Conservation (phyloP, 1,140 invertebrate genomes). For the Harpegnathos saltator region DNA sequence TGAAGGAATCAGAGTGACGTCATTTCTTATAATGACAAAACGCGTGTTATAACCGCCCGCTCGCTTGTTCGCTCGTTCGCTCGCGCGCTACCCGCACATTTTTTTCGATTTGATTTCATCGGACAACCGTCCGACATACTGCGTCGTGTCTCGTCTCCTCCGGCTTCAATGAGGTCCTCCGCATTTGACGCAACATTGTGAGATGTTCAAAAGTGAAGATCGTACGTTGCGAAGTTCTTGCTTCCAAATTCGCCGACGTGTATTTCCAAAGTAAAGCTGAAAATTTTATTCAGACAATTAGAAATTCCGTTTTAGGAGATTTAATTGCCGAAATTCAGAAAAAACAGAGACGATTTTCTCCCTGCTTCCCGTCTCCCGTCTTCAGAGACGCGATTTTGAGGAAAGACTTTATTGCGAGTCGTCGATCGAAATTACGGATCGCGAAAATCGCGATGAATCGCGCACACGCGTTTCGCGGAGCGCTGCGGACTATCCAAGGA, state of each 20-base stretch:
- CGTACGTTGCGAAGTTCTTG: too few species aligned
- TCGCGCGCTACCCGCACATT: conserved; percentile 61
- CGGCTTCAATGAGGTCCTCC: not conserved
- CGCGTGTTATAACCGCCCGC: conserved; percentile 51
- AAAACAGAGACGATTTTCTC: too few species aligned
- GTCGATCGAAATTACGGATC: not conserved
- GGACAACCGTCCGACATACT: not conserved
- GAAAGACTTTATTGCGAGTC: conserved; percentile 3
- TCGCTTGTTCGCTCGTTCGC: not conserved
- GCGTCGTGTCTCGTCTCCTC: not conserved
- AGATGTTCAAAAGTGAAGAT: not conserved
- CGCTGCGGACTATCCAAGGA: conserved; percentile 57
- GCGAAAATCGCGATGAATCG: not conserved
- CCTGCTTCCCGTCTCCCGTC: too few species aligned
- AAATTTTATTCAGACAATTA: too few species aligned
- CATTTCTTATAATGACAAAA: conserved; percentile 72
- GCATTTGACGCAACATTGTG: not conserved
- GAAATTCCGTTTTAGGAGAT: too few species aligned
- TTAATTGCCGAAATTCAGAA: too few species aligned
- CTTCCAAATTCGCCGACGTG: too few species aligned
- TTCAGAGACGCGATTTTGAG: too few species aligned
- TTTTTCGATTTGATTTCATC: conserved; percentile 37
- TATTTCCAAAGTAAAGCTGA: too few species aligned
- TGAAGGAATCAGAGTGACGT: conserved; percentile 80
- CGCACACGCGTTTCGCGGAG: not conserved